Base-by-base conservation (phyloP, 2,888 invertebrate genomes). In the Ophion obscuratus region DNA sequence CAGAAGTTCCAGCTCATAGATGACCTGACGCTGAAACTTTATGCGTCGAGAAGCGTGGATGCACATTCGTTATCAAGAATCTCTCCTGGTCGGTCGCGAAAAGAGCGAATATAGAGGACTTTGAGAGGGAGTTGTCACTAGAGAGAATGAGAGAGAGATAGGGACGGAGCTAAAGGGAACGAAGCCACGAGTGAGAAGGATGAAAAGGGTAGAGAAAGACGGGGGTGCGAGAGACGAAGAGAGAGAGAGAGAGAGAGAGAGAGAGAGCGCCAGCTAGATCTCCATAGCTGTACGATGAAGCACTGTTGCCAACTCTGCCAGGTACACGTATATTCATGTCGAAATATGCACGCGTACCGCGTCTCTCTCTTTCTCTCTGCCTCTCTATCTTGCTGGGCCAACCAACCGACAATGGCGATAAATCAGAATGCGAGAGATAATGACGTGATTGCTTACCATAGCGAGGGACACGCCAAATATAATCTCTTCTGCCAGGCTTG, bases 341-440 rank as follows among this genome's bases (percentile, higher is more conserved):
- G 57, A 31, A 7, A 47, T 27, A 57, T 57, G 27, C 7, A 57
- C 61, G 11, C 11, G 62, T 62, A 40, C 6, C 11, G 74, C 62
- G 62, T 31, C 31, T 31, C 17, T 10, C 62, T 61, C 62, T 24
- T 6, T 68, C n/a, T 7, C 11, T 44, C 1, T 31, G 31, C 71
- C 31, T 31, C 20, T 17, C 1, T 53, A 53, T 14, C 3, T 53
- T 53, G 53, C 14, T 53, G 53, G 53, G 53, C 17, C 53, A 53
- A 17, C 53, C 53, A 17, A 61, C 14, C 73, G 73, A 73, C 20
- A 57, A 73, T 61, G 74, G 24, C 61, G 44, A 74, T 74, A 62
- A 74, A 74, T 74, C 73, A 14, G 70, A 70, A 53, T 27, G 53
- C 36, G 40, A 7, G 44, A 62, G 62, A 47, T 10, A 61, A 74